Evolutionary conservation across 2,113 vertebrate species (phyloP).

Genomic region (Bungarus multicinctus): DNA sequence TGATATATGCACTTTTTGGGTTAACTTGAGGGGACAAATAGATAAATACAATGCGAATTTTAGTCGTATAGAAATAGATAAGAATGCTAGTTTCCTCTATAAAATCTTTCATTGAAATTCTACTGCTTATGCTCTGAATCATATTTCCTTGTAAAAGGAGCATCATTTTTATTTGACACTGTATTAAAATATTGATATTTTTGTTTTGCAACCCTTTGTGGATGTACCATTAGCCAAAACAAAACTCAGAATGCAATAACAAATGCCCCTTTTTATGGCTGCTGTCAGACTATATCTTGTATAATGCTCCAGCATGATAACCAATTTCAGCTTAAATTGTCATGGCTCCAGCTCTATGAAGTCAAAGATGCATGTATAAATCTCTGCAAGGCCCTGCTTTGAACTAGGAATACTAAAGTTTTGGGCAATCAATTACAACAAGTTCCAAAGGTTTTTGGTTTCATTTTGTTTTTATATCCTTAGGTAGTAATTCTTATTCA

Average conservation of each 20-base stretch:
- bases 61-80: conserved; percentile 27
- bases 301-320: conserved; percentile 68
- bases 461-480: background rate
- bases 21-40: background rate
- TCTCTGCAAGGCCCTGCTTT: conserved; percentile 56
- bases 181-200: conserved; percentile 78
- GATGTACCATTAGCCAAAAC: conserved; percentile 68
- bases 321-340: conserved; percentile 71
- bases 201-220: conserved; percentile 75
- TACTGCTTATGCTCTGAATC: conserved; percentile 62
- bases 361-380: conserved; percentile 68
- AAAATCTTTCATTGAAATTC: conserved; percentile 76
- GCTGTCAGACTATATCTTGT: conserved; percentile 79
- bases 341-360: conserved; percentile 69
- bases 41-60: background rate
- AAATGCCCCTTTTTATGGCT: conserved; percentile 76
- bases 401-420: conserved; percentile 69
- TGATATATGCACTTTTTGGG: background rate
- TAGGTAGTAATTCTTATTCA: conserved; percentile 52
- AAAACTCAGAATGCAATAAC: conserved; percentile 73
- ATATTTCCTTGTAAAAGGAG: conserved; percentile 72
- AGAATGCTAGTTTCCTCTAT: conserved; percentile 51
- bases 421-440: background rate
- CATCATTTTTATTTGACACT: conserved; percentile 73
- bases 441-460: background rate